Evolutionary conservation across 2,113 vertebrate genomes (phyloP).

Genomic region (Lepus europaeus): DNA sequence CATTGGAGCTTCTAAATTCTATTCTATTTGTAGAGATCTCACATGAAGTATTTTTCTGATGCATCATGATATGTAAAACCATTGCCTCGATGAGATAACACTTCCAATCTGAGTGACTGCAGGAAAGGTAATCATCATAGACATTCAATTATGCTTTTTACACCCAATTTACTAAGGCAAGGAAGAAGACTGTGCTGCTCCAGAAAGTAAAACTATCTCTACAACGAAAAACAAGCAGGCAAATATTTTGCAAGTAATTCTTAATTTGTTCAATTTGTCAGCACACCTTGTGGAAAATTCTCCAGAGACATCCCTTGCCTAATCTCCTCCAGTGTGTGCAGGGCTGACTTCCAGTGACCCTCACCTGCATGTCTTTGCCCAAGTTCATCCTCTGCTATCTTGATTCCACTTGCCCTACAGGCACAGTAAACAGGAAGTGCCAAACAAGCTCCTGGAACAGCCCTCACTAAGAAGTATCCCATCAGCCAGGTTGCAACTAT

Average conservation of each 20-base stretch:
- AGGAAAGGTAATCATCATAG: not conserved
- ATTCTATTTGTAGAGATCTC: not conserved
- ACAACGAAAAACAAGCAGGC: not conserved
- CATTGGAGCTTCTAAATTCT: not conserved
- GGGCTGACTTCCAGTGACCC: not conserved
- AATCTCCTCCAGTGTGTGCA: not conserved
- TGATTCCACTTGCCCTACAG: not conserved
- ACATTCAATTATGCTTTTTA: not conserved
- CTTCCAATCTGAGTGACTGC: not conserved
- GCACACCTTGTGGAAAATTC: not conserved
- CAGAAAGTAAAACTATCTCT: slow-evolving; percentile 4
- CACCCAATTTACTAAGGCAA: not conserved
- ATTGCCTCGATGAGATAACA: slow-evolving; percentile 6
- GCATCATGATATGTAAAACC: not conserved
- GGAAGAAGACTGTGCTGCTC: not conserved
- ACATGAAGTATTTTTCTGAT: not conserved
- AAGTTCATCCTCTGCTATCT: not conserved
- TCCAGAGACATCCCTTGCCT: not conserved
- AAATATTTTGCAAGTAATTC: not conserved
- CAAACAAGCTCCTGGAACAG: not conserved
- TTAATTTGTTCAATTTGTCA: not conserved
- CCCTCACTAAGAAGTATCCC: not conserved
- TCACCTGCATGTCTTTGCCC: not conserved
- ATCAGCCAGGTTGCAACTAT: not conserved
- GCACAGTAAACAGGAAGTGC: not conserved